Evolutionary conservation across 2,888 invertebrate genomes (phyloP), one percentile per base, ranked within the genome.

Genomic region (Xylota sylvarum): DNA sequence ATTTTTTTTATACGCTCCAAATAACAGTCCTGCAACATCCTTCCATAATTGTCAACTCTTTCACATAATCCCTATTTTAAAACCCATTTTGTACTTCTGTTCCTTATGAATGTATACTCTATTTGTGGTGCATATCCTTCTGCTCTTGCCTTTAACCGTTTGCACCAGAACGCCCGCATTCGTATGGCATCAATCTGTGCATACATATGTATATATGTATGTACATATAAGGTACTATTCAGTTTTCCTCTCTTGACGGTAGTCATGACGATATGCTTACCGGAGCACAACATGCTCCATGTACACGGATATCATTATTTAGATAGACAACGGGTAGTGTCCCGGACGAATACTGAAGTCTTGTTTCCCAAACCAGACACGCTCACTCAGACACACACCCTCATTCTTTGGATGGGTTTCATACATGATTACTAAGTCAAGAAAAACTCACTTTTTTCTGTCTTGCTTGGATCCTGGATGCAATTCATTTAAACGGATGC

Each of bases 261-360:
- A 40, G 40, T 82, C 64, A 74, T 55, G 69, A 74, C 60, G 69
- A 74, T 79, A 69, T 76, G 79, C 55, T 84, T 56, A 69, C 37
- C 79, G 60, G 64, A 84, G 84, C 84, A 70, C 5, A 43, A 14
- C 69, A 76, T 70, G 64, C 58, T 64, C 35, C 60, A 72, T 72
- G 65, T 74, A 65, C 62, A 40, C 74, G 79, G 84, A 74, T 79
- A 74, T 74, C 84, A 84, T 79, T 84, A 84, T 79, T 79, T 84
- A 74, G 79, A 74, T 62, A 64, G 73, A 76, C 73, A 77, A 80
- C 70, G 23, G 69, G 32, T 10, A 40, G 64, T 62, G 27, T 78
- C 58, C 60, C 50, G 52, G 72, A 73, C 35, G 19, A 78, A 58
- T 55, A 46, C 27, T 58, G 37, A 50, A 27, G 50, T 73, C 62